Percentiles rank a stretch among this genome's conserved stretches.
These are phyloP conservation scores for Eugnorisma glareosa DNA, from an alignment of 2,888 invertebrate genomes.

Conservation along the genomic window DNA sequence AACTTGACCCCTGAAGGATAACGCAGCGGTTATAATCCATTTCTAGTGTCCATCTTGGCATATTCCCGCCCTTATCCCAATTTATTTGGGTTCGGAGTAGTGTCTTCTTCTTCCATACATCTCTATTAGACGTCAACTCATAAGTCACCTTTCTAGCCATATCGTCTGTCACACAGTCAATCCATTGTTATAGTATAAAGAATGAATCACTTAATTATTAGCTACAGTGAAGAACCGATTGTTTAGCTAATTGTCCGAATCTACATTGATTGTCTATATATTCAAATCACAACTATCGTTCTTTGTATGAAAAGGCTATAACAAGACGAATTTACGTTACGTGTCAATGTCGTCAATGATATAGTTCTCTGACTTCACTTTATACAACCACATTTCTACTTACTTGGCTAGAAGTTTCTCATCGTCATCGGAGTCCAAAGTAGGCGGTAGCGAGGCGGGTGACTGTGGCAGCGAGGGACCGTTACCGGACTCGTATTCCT, in stretches of 20 bases:
- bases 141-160: background rate
- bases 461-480: slow-evolving; percentile 98
- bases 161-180: background rate
- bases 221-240: background rate
- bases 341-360: background rate
- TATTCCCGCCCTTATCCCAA: background rate
- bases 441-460: slow-evolving; percentile 95
- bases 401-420: slow-evolving; percentile 92
- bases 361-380: background rate
- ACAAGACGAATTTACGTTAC: background rate
- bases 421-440: slow-evolving; percentile 96
- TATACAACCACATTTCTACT: slow-evolving; percentile 52
- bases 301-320: background rate
- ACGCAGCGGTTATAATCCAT: background rate
- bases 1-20: slow-evolving; percentile 86
- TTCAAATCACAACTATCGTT: background rate
- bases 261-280: background rate
- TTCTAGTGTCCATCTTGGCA: background rate
- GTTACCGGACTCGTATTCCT: slow-evolving; percentile 98
- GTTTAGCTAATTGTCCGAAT: background rate
- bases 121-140: background rate
- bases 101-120: background rate
- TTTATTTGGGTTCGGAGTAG: background rate
- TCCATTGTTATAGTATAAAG: background rate
- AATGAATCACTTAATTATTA: background rate